These are phyloP conservation scores for Horisme vitalbata DNA, from an alignment of 2,888 invertebrate species.

Conservation along the genomic window DNA sequence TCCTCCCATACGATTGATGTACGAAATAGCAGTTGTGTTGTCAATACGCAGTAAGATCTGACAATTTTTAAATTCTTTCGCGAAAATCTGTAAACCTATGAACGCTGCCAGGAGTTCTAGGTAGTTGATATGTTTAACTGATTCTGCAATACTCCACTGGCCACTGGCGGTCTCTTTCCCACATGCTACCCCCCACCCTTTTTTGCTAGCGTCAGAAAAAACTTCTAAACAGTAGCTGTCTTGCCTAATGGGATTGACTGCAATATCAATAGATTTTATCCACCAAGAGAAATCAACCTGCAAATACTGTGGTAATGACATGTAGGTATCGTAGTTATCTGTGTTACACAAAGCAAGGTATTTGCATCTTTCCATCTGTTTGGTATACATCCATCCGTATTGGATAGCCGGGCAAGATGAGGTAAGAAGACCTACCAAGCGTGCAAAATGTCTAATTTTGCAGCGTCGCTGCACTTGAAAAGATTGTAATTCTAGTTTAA, in stretches of 20 bases:
- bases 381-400: too few relatives aligned
- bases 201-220: neutral
- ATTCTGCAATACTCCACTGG: neutral
- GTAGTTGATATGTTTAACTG: neutral
- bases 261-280: too few relatives aligned
- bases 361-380: neutral
- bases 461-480: too few relatives aligned
- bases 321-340: too few relatives aligned
- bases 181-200: neutral
- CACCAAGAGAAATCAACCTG: too few relatives aligned
- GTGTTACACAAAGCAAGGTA: neutral
- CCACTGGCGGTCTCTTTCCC: neutral
- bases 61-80: neutral
- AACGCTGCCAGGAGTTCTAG: neutral
- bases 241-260: neutral
- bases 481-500: too few relatives aligned
- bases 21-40: neutral
- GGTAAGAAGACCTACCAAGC: too few relatives aligned
- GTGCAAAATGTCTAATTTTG: too few relatives aligned
- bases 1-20: slow-evolving; percentile 39
- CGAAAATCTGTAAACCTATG: neutral
- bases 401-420: too few relatives aligned
- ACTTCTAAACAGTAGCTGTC: neutral
- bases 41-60: neutral
- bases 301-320: too few relatives aligned